Evolutionary conservation across 2,888 invertebrate genomes (phyloP).

Genomic region (Cyaniris semiargus): DNA sequence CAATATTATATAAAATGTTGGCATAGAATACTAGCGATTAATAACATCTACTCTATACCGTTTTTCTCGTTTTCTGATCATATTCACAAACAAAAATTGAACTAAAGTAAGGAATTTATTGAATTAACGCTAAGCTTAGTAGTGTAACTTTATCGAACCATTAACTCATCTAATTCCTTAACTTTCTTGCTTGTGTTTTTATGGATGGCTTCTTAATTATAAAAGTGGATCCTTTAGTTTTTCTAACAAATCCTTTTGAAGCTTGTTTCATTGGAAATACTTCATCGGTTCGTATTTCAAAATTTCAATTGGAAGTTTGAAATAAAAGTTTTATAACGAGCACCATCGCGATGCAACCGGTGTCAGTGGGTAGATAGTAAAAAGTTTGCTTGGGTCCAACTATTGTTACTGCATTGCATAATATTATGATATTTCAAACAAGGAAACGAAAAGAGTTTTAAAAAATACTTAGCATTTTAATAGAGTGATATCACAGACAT

Average conservation of each 20-base stretch:
- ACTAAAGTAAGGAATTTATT: background rate
- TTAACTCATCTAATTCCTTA: background rate
- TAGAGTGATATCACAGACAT: too few species aligned
- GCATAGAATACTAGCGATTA: too few species aligned
- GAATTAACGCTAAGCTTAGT: background rate
- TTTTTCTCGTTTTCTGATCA: too few species aligned
- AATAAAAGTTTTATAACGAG: conserved; percentile 11
- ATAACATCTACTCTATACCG: too few species aligned
- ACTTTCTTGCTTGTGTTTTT: background rate
- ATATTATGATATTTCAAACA: conserved; percentile 29
- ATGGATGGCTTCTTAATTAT: background rate
- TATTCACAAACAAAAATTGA: background rate
- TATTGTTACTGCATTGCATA: conserved; percentile 41
- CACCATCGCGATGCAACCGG: background rate
- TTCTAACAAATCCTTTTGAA: conserved; percentile 1
- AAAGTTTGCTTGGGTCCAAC: background rate
- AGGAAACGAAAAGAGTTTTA: background rate
- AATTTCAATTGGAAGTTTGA: background rate
- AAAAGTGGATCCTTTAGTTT: background rate
- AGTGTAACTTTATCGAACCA: background rate
- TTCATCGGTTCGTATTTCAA: background rate
- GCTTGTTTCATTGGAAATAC: background rate
- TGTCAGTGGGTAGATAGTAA: background rate
- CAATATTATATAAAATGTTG: too few species aligned
- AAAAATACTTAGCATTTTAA: too few species aligned